phyloP scores from a whole-genome alignment of 1,140 invertebrate genomes.

The Atta texana region DNA sequence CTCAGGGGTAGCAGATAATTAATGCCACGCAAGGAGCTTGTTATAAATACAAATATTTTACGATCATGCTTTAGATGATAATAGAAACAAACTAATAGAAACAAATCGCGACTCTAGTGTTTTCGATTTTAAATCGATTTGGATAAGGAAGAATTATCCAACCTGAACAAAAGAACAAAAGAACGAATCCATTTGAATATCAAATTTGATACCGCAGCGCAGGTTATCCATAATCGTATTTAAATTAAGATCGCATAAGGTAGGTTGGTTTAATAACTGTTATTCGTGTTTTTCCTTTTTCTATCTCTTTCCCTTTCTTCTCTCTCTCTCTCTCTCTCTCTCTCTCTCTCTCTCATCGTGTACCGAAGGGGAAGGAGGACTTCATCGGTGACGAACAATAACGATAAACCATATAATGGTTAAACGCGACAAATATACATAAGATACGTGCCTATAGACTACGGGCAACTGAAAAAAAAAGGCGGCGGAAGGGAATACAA shows the following conservation, averaged over 20 bases:
- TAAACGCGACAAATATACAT: constrained; percentile 84
- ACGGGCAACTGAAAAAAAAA: constrained; percentile 35
- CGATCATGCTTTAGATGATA: not conserved
- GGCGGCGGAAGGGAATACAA: not conserved
- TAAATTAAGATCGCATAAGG: constrained; percentile 86
- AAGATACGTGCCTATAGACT: constrained; percentile 71
- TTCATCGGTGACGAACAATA: constrained; percentile 82
- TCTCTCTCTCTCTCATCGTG: constrained; percentile 10
- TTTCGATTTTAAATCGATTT: constrained; percentile 75
- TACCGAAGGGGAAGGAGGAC: no score
- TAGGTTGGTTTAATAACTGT: constrained; percentile 82
- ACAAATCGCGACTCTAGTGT: not conserved
- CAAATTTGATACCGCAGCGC: constrained; percentile 81
- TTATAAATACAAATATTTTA: not conserved
- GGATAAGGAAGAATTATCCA: constrained; percentile 31
- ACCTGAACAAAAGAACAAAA: constrained; percentile 70
- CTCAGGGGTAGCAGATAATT: constrained; percentile 16
- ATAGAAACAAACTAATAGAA: constrained; percentile 14
- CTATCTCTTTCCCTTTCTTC: not conserved
- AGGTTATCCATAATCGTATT: constrained; percentile 86
- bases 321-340: not conserved
- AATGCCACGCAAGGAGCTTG: not conserved
- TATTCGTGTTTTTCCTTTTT: constrained; percentile 66
- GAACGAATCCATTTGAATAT: constrained; percentile 85
- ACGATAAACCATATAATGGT: constrained; percentile 85